Evolutionary conservation across 2,888 invertebrate genomes (phyloP).

Genomic region (Mantis religiosa): DNA sequence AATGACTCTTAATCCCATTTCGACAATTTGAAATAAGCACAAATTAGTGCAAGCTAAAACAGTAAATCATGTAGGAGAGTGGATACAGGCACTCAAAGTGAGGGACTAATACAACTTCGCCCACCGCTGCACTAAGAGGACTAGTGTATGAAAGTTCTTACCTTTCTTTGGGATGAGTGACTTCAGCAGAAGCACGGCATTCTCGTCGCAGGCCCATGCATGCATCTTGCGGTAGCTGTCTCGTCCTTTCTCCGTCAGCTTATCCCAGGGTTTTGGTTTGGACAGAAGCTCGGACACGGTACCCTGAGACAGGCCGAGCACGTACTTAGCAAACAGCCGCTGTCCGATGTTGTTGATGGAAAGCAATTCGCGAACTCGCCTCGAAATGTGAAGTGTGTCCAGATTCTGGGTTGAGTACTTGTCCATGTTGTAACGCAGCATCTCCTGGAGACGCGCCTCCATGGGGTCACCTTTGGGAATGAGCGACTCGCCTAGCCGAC

Average conservation of each 20-base stretch:
- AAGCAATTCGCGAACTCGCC: slow-evolving; percentile 86
- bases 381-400: slow-evolving; percentile 91
- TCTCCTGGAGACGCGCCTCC: slow-evolving; percentile 89
- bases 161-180: slow-evolving; percentile 97
- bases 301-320: slow-evolving; percentile 93
- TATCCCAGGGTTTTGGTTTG: slow-evolving; percentile 99
- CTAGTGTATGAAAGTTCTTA: slow-evolving; percentile 50
- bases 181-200: slow-evolving; percentile 94
- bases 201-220: slow-evolving; percentile 98
- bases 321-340: slow-evolving; percentile 96
- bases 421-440: slow-evolving; percentile 93
- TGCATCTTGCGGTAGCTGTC: slow-evolving; percentile 99
- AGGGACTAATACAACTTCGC: too few species aligned
- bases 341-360: slow-evolving; percentile 98
- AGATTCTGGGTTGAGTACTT: slow-evolving; percentile 90
- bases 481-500: slow-evolving; percentile 80
- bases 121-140: not conserved
- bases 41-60: too few species aligned
- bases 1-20: too few species aligned
- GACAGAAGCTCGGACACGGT: slow-evolving; percentile 97
- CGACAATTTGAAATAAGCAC: too few species aligned
- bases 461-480: slow-evolving; percentile 91
- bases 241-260: slow-evolving; percentile 97
- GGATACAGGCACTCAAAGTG: too few species aligned
- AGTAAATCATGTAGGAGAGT: too few species aligned